These are phyloP conservation scores for Arrhamphus sclerolepis DNA, from an alignment of 2,797 vertebrate genomes.

Conservation along the genomic window DNA sequence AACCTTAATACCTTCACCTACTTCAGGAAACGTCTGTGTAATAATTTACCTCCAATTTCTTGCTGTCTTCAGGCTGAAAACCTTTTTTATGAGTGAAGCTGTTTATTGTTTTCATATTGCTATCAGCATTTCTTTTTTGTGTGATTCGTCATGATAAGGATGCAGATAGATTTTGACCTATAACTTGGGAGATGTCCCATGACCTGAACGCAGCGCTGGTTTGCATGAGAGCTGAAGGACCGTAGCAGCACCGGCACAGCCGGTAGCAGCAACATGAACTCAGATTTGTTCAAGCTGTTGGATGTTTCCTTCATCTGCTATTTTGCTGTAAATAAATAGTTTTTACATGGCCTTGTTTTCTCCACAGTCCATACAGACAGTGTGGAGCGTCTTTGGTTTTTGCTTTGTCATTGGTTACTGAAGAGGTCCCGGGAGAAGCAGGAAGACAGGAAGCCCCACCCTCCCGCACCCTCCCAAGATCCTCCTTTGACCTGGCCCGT, in stretches of 20 bases:
- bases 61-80: background rate
- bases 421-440: constrained; percentile 42
- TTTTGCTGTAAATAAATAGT: constrained; percentile 35
- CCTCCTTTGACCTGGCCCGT: constrained; percentile 49
- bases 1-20: constrained; percentile 33
- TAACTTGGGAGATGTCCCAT: constrained; percentile 8
- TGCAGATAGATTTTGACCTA: constrained; percentile 22
- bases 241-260: constrained; percentile 25
- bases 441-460: constrained; percentile 63
- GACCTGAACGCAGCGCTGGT: constrained; percentile 47
- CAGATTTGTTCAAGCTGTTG: constrained; percentile 26
- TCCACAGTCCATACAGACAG: constrained; percentile 9
- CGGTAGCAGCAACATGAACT: constrained; percentile 28
- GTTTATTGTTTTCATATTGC: constrained; percentile 4
- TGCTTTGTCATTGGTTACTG: constrained; percentile 49
- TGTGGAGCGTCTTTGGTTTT: constrained; percentile 11
- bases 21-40: constrained; percentile 38
- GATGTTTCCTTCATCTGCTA: constrained; percentile 19
- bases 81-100: constrained; percentile 19
- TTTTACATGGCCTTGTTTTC: constrained; percentile 32
- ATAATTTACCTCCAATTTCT: constrained; percentile 41
- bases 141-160: constrained; percentile 8
- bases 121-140: constrained; percentile 8
- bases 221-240: constrained; percentile 40
- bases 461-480: constrained; percentile 9